Conservation (phyloP, 2,797 vertebrate genomes). For the Enoplosus armatus region DNA sequence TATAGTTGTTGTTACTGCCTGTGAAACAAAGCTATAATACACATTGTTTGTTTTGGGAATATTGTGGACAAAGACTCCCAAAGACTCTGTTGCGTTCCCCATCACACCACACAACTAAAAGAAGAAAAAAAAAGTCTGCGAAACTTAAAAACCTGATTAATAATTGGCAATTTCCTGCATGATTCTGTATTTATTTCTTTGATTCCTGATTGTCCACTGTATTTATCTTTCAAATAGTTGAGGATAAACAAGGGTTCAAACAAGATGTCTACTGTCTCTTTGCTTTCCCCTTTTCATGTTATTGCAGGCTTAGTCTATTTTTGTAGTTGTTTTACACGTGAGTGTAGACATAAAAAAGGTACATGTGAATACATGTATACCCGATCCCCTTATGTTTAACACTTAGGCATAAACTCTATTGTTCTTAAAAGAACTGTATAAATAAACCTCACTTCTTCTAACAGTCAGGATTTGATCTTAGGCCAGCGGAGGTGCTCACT, state of each 20-base stretch:
- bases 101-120: slow-evolving; percentile 6
- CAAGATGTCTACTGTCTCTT: not conserved
- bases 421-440: not conserved
- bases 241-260: not conserved
- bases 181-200: not conserved
- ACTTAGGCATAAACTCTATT: not conserved
- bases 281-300: not conserved
- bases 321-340: not conserved
- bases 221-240: not conserved
- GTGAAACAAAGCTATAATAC: not conserved
- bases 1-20: not conserved
- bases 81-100: no score
- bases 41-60: not conserved
- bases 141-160: not conserved
- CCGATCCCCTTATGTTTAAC: not conserved
- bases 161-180: not conserved
- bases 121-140: not conserved
- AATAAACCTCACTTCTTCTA: not conserved
- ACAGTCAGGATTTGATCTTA: slow-evolving; percentile 3
- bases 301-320: not conserved
- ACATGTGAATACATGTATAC: not conserved
- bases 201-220: not conserved
- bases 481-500: not conserved
- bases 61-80: not conserved
- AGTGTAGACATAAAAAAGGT: not conserved